Percentiles rank a stretch among this genome's conserved stretches.
Conservation (phyloP, 2,888 invertebrate species). For the Sinopyrophorus schimmeli region DNA sequence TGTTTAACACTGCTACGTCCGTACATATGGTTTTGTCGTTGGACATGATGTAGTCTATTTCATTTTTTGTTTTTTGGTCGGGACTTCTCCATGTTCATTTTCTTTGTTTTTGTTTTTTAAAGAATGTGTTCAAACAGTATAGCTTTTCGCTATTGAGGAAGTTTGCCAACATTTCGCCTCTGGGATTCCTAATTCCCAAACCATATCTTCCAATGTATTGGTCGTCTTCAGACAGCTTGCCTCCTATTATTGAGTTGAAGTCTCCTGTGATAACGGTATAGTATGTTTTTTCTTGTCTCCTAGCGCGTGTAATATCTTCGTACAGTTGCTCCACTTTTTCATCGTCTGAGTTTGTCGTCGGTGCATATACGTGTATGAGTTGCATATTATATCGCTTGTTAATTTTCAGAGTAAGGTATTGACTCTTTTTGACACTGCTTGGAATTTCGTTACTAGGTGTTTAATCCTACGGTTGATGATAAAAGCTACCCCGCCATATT, state of each 20-base stretch:
- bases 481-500: neutral
- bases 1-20: slow-evolving; percentile 1
- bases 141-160: slow-evolving; percentile 1
- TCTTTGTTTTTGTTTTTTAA: slow-evolving; percentile 9
- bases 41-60: slow-evolving; percentile 4
- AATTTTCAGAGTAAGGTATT: neutral
- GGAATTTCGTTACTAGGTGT: slow-evolving; percentile 6
- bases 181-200: slow-evolving; percentile 9
- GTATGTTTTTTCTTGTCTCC: neutral
- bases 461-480: neutral
- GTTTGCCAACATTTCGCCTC: slow-evolving; percentile 3
- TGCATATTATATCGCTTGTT: slow-evolving; percentile 1
- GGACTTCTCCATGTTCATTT: slow-evolving; percentile 9
- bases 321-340: slow-evolving; percentile 6
- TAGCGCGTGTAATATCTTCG: slow-evolving; percentile 2
- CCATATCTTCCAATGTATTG: slow-evolving; percentile 9
- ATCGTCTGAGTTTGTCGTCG: slow-evolving; percentile 2
- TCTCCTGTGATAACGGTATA: slow-evolving; percentile 8
- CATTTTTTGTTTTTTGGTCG: slow-evolving; percentile 1
- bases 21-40: neutral
- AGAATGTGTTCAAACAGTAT: neutral
- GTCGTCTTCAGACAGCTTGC: neutral
- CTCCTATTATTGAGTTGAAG: slow-evolving; percentile 12
- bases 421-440: slow-evolving; percentile 4
- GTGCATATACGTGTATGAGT: slow-evolving; percentile 10